phyloP scores from a whole-genome alignment of 2,113 vertebrate genomes.

The Nansenia antarctica region DNA sequence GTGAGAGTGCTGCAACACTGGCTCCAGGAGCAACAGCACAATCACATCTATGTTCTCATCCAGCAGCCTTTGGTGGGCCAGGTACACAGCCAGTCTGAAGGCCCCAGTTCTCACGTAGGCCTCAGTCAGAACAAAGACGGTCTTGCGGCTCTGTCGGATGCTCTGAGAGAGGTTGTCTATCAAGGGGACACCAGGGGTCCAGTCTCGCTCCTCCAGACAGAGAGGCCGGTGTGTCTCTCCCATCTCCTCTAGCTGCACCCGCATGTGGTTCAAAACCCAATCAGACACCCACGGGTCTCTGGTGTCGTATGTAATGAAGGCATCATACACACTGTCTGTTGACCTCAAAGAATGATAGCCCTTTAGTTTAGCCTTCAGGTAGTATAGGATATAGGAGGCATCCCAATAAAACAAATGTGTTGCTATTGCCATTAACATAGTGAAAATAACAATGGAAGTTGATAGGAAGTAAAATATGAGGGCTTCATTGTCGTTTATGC shows the following conservation, averaged over 20 bases:
- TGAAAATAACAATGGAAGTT: constrained; percentile 53
- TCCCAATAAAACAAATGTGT: constrained; percentile 82
- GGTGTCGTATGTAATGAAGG: constrained; percentile 76
- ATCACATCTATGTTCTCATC: constrained; percentile 81
- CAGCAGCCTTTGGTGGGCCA: constrained; percentile 82
- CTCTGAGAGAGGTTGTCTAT: constrained; percentile 78
- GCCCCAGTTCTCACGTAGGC: constrained; percentile 74
- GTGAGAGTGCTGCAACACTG: constrained; percentile 80
- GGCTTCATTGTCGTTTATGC: constrained; percentile 53
- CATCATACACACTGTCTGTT: constrained; percentile 63
- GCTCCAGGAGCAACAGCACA: constrained; percentile 82
- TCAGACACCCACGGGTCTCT: constrained; percentile 72
- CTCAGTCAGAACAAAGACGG: constrained; percentile 72
- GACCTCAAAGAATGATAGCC: constrained; percentile 62
- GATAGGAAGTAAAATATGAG: constrained; percentile 57
- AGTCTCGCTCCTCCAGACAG: constrained; percentile 76
- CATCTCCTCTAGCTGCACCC: constrained; percentile 73
- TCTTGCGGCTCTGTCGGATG: constrained; percentile 80
- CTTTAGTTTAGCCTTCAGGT: constrained; percentile 66
- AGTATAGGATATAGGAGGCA: constrained; percentile 67
- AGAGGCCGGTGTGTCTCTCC: constrained; percentile 64
- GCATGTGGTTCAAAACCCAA: constrained; percentile 75
- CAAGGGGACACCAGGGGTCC: constrained; percentile 70
- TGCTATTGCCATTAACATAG: constrained; percentile 57
- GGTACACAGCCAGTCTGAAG: constrained; percentile 77